A percentile compares a stretch with the other conserved stretches of the same genome.
Conservation (phyloP, 2,888 invertebrate genomes). For the Alloscopus bannaensis region DNA sequence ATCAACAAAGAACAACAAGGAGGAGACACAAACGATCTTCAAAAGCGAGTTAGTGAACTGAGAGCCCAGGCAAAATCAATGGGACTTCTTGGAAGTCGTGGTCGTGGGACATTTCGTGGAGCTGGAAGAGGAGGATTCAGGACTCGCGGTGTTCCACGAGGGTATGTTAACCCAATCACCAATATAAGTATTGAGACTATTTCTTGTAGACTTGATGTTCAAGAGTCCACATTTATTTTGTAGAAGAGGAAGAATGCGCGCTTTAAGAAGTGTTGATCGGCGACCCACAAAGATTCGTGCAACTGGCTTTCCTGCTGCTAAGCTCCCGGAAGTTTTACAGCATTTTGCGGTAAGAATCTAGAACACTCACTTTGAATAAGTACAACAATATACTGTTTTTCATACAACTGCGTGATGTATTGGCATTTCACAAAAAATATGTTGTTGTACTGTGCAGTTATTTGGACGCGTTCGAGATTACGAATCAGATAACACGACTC, state of each 20-base stretch:
- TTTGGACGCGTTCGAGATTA: conserved; percentile 92
- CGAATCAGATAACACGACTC: conserved; percentile 84
- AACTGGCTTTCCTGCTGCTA: conserved; percentile 90
- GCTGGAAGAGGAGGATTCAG: conserved; percentile 40
- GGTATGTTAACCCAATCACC: conserved; percentile 23
- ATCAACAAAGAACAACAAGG: conserved; percentile 93
- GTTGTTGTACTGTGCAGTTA: conserved; percentile 84
- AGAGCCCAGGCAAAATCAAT: conserved; percentile 76
- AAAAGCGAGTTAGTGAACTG: conserved; percentile 86
- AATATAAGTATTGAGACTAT: background rate
- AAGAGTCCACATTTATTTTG: background rate
- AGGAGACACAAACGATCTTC: conserved; percentile 88
- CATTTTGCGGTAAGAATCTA: conserved; percentile 91
- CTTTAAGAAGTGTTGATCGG: conserved; percentile 83
- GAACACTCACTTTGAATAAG: no score
- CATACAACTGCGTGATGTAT: background rate
- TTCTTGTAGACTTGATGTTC: background rate
- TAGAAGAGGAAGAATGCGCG: conserved; percentile 74
- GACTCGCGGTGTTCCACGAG: conserved; percentile 38
- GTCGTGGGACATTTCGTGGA: conserved; percentile 56
- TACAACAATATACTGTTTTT: background rate
- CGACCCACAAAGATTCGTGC: conserved; percentile 90
- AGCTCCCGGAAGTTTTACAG: conserved; percentile 85
- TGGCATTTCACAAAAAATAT: background rate
- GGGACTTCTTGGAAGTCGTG: conserved; percentile 73